Evolutionary conservation across 30 jellyfish, hydroid and myxozoan species (phyloP), one percentile per base, ranked within the genome.

Genomic region (Rhopilema esculentum): DNA sequence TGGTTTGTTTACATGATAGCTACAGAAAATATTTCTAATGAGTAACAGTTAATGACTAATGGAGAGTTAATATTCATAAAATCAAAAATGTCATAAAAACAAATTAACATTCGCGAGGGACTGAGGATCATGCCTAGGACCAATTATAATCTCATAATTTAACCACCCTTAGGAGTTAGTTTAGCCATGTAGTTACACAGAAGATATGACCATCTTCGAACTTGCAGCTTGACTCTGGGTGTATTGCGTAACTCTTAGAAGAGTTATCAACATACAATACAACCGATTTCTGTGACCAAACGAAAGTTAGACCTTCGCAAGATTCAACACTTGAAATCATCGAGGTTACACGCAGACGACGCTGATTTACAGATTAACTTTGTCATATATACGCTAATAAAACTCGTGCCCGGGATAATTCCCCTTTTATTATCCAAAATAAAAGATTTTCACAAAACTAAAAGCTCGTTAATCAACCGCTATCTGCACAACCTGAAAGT

Each of bases 371-470:
- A 80, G 81, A 66, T 80, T 80, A 84, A 84, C 85, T 68, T 82
- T 75, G 69, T 68, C 85, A 52, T 27, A 82, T 69, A 68, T 68
- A 82, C 91, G 91, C 91, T 85, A 85, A 87, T 85, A 75, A 75
- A 85, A 85, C 88, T 65, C 51, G 88, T 85, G 85, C 94, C 94
- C 94, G 79, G 88, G 94, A 85, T 64, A 61, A 74, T 27, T 74
- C 88, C 94, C 94, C 68, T 73, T 84, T 85, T 85, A 72, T 84
- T 84, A 85, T 85, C 94, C 94, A 85, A 85, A 85, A 85, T 85
- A 85, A 85, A 85, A 85, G 88, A 85, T 85, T 74, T 75, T 27
- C 94, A 75, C 88, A 85, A 85, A 83, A 85, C 85, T 78, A 72
- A 85, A 85, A 85, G 88, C 72, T 85, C 79, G 79, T 74, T 75